A percentile compares a stretch with the other conserved stretches of the same genome.
phyloP scores from a whole-genome alignment of 2,113 vertebrate genomes.

The Oncorhynchus nerka region DNA sequence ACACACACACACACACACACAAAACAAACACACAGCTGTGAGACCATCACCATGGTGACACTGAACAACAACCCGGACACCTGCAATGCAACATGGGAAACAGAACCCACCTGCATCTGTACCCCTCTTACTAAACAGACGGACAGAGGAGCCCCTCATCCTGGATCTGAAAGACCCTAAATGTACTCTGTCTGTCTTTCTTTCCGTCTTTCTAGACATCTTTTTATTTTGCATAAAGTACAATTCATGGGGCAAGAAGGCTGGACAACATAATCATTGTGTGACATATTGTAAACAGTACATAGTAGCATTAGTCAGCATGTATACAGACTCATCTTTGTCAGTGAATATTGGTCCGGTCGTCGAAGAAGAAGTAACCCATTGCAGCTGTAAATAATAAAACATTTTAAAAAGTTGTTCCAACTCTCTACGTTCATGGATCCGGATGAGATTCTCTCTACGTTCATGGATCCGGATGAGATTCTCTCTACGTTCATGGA shows the following conservation, averaged over 20 bases:
- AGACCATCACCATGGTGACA: slow-evolving; percentile 21
- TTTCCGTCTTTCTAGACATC: slow-evolving; percentile 2
- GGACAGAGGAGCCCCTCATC: slow-evolving; percentile 56
- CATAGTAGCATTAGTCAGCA: slow-evolving; percentile 50
- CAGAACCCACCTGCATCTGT: slow-evolving; percentile 55
- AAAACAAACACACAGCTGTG: slow-evolving; percentile 27
- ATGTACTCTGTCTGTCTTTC: slow-evolving; percentile 1
- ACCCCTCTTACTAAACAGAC: neutral
- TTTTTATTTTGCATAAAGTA: neutral
- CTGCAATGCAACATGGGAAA: slow-evolving; percentile 29
- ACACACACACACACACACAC: slow-evolving; percentile 17
- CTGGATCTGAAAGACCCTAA: slow-evolving; percentile 40
- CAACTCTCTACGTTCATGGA: too few relatives aligned
- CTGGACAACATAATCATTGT: neutral
- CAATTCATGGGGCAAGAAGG: neutral
- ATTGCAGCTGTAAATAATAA: too few relatives aligned
- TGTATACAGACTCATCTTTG: slow-evolving; percentile 3
- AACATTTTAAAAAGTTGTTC: too few relatives aligned
- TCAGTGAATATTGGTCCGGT: too few relatives aligned
- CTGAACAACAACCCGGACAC: slow-evolving; percentile 35
- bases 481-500: too few relatives aligned
- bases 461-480: too few relatives aligned
- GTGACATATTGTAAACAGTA: slow-evolving; percentile 1
- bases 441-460: neutral
- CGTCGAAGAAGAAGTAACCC: too few relatives aligned